Conservation (phyloP, 2,888 invertebrate species). For the Rugalucina vietnamica region DNA sequence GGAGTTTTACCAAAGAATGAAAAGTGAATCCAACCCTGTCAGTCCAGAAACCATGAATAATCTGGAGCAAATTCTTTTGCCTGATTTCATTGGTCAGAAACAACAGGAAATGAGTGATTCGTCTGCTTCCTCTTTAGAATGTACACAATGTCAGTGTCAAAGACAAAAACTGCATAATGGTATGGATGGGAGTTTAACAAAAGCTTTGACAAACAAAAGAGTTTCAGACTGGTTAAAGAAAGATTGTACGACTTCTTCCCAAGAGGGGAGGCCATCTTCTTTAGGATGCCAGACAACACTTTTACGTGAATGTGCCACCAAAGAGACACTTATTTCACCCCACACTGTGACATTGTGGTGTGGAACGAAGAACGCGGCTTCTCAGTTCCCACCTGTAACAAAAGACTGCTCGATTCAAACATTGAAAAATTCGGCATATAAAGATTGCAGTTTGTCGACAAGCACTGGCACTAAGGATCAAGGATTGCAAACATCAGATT, state of each 20-base stretch:
- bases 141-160: slow-evolving; percentile 56
- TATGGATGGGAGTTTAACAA: slow-evolving; percentile 45
- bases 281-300: slow-evolving; percentile 64
- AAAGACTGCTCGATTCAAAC: slow-evolving; percentile 79
- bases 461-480: slow-evolving; percentile 48
- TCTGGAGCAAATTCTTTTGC: slow-evolving; percentile 74
- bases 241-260: slow-evolving; percentile 55
- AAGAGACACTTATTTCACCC: slow-evolving; percentile 74
- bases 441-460: slow-evolving; percentile 11
- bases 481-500: slow-evolving; percentile 59
- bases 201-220: slow-evolving; percentile 65
- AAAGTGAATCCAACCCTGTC: slow-evolving; percentile 74
- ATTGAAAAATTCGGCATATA: slow-evolving; percentile 37
- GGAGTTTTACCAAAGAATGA: slow-evolving; percentile 78
- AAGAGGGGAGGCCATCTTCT: slow-evolving; percentile 56
- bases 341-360: slow-evolving; percentile 78
- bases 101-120: slow-evolving; percentile 56
- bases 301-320: slow-evolving; percentile 49
- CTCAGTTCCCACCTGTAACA: slow-evolving; percentile 79
- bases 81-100: slow-evolving; percentile 64
- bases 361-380: slow-evolving; percentile 78
- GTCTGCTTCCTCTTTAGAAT: slow-evolving; percentile 54
- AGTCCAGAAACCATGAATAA: slow-evolving; percentile 76
- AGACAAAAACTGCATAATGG: slow-evolving; percentile 15
- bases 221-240: slow-evolving; percentile 68